Base-by-base conservation (phyloP, 2,888 invertebrate genomes). In the Phaonia tiefii region DNA sequence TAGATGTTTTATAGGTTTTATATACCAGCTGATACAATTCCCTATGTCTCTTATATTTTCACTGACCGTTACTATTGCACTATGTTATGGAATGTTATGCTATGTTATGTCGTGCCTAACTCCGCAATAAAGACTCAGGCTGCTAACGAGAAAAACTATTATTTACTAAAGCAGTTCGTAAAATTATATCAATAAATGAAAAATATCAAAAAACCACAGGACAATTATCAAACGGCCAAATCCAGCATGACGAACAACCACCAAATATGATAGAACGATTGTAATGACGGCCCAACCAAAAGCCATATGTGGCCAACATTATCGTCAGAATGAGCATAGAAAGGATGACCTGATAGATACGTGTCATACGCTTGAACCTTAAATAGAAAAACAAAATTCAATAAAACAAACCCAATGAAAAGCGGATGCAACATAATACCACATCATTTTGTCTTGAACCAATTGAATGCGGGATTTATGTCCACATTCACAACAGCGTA, bases 401-500 rank as follows among this genome's bases (percentile, higher is more conserved):
- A 49, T 65, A 20, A n/a, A 17, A 54, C 56, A 10, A 51, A 75
- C 4, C 44, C 1, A 54, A 71, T 37, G 0, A 15, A 31, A 37
- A 25, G 44, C 15, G 13, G 25, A 51, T 13, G 5, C 1, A 22
- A 60, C 72, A n/a, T n/a, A n/a, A 15, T 13, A 79, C 83, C 69
- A 80, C 39, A 31, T 25, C 20, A 82, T 67, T 82, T 81, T 84
- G 7, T 49, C 39, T 49, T 76, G 78, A 0, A 71, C 83, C 39
- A 46, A 31, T 0, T 51, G 39, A 1, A 85, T 10, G 0, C 86
- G 83, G 0, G 49, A 60, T 31, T 56, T 65, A 71, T 88, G 88
- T 0, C 83, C 83, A 58, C 87, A 87, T 0, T 85, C 73, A 22
- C 88, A 88, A 65, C 84, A 84, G 0, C 71, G 83, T 1, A 86